Percentiles rank a stretch among this genome's conserved stretches.
Conservation (phyloP, 2,113 vertebrate species). For the Pterocles gutturalis region DNA sequence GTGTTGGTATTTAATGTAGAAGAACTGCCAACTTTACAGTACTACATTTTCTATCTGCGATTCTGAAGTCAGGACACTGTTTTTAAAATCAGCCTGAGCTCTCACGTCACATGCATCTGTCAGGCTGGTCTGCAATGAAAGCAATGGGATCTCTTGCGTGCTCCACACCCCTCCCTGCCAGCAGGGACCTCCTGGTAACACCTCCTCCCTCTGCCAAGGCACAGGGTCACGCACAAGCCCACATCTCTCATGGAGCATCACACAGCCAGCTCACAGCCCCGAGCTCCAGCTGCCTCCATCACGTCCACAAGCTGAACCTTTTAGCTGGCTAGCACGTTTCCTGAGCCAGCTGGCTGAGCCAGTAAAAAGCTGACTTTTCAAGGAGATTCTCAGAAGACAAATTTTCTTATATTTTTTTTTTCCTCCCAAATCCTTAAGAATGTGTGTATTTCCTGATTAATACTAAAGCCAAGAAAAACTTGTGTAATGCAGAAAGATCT, state of each 20-base stretch:
- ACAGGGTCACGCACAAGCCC: not conserved
- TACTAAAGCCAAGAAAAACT: not conserved
- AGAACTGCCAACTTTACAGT: not conserved
- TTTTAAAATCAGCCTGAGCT: not conserved
- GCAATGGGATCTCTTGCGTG: fast-evolving
- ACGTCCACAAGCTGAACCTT: fast-evolving
- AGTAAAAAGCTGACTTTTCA: not conserved
- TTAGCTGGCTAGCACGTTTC: not conserved
- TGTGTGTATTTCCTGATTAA: not conserved
- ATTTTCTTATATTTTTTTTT: not conserved
- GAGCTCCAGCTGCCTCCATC: not conserved
- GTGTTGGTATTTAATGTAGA: not conserved
- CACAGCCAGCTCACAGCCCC: not conserved
- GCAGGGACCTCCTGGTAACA: not conserved
- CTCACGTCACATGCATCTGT: not conserved
- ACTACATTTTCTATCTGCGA: not conserved
- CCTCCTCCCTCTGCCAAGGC: not conserved
- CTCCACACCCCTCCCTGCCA: not conserved
- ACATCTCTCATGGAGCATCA: not conserved
- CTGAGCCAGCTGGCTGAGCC: not conserved
- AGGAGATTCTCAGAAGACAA: not conserved
- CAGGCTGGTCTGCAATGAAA: fast-evolving
- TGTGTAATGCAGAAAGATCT: not conserved
- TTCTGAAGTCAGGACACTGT: not conserved
- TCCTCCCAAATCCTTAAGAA: not conserved